These are phyloP conservation scores for Ctenoplectra terminalis DNA, from an alignment of 1,140 invertebrate species.

Conservation along the genomic window DNA sequence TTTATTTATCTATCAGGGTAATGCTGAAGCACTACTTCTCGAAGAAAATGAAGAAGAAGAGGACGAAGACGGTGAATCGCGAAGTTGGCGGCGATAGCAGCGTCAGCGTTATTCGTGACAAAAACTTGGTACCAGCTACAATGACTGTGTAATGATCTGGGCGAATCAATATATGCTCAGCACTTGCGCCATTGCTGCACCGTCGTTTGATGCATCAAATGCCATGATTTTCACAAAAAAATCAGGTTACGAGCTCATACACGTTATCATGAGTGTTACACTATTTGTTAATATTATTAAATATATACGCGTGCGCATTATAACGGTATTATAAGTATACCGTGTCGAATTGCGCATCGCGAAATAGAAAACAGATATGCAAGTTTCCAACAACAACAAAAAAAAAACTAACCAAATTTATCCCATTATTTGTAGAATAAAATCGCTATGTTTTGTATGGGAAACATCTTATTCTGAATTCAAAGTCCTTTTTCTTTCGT, in stretches of 20 bases:
- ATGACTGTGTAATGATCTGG: conserved; percentile 63
- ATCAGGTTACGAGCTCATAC: conserved; percentile 65
- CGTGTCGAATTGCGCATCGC: conserved; percentile 62
- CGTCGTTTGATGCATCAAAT: conserved; percentile 63
- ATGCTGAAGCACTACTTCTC: conserved; percentile 77
- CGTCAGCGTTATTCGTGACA: conserved; percentile 70
- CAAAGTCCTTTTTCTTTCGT: conserved; percentile 62
- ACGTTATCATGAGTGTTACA: conserved; percentile 77
- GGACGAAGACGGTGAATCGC: conserved; percentile 84
- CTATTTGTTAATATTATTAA: conserved; percentile 75
- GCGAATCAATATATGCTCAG: conserved; percentile 55
- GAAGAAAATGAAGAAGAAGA: conserved; percentile 85
- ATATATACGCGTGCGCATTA: conserved; percentile 64
- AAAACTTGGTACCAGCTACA: conserved; percentile 64
- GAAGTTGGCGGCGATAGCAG: conserved; percentile 85
- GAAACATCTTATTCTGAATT: conserved; percentile 71
- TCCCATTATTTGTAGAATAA: conserved; percentile 83
- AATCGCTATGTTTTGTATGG: conserved; percentile 83
- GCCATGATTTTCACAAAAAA: conserved; percentile 66
- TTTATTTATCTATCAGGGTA: conserved; percentile 61
- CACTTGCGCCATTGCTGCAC: conserved; percentile 66
- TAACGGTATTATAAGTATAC: conserved; percentile 61
- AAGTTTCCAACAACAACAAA: conserved; percentile 67
- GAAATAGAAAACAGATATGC: conserved; percentile 68
- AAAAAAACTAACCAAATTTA: conserved; percentile 74